Evolutionary conservation across 2,888 invertebrate species (phyloP).

Genomic region (Falcaria lacertinaria): DNA sequence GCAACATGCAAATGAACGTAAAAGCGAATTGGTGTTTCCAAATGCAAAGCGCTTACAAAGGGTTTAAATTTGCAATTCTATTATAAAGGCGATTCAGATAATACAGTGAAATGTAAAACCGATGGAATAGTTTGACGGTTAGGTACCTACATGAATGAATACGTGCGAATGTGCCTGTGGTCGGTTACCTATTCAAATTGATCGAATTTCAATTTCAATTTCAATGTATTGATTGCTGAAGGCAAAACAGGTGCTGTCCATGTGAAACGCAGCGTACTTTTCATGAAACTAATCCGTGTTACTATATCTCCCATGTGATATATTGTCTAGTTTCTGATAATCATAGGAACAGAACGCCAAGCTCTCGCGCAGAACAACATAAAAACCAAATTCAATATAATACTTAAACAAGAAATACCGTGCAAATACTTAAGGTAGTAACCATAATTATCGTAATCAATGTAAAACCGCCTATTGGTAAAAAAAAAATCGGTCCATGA

Average conservation of each 20-base stretch:
- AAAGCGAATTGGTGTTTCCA: slow-evolving; percentile 77
- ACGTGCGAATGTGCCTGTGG: slow-evolving; percentile 14
- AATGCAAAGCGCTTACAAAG: slow-evolving; percentile 75
- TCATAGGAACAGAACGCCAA: too few species aligned
- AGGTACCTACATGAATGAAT: slow-evolving; percentile 15
- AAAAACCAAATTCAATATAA: too few species aligned
- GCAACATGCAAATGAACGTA: slow-evolving; percentile 73
- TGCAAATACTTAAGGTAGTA: too few species aligned
- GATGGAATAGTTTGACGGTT: slow-evolving; percentile 49
- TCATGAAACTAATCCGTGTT: too few species aligned
- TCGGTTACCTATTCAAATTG: slow-evolving; percentile 4
- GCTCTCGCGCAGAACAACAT: too few species aligned
- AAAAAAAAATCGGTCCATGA: slow-evolving; percentile 24
- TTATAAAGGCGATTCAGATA: slow-evolving; percentile 69
- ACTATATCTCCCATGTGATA: too few species aligned
- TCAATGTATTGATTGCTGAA: not conserved
- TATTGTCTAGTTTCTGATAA: too few species aligned
- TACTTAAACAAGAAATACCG: too few species aligned
- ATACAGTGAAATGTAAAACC: slow-evolving; percentile 66
- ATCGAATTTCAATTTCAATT: slow-evolving; percentile 3
- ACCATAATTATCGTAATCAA: too few species aligned
- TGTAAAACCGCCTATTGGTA: too few species aligned
- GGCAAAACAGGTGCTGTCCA: not conserved
- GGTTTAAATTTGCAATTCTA: slow-evolving; percentile 79
- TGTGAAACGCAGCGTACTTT: not conserved